Evolutionary conservation across 2,113 vertebrate species (phyloP).

Genomic region (Butastur rufipennis): DNA sequence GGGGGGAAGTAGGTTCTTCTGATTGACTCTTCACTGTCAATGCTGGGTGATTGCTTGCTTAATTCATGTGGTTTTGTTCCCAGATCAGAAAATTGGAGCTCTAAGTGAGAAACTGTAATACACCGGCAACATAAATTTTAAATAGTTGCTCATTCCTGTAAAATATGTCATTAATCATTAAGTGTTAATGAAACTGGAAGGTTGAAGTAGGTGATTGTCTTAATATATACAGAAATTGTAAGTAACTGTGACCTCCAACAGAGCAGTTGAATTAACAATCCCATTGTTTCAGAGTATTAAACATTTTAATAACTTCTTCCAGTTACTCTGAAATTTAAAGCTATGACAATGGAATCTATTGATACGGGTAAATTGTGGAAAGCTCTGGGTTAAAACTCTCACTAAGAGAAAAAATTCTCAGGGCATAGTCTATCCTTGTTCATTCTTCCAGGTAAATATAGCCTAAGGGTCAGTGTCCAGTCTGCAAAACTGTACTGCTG

Average conservation of each 20-base stretch:
- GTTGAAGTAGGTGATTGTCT: background rate
- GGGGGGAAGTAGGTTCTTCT: rapidly evolving
- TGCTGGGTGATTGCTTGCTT: background rate
- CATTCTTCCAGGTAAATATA: background rate
- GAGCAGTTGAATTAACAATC: background rate
- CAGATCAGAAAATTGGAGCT: background rate
- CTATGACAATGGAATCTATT: background rate
- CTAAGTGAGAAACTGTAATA: background rate
- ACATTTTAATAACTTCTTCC: background rate
- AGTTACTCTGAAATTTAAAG: background rate
- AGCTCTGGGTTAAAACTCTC: background rate
- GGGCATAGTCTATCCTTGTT: background rate
- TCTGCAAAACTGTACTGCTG: background rate
- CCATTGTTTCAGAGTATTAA: background rate
- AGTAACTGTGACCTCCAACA: background rate
- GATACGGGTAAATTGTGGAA: background rate
- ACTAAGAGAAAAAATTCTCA: background rate
- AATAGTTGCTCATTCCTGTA: background rate
- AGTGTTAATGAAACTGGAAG: background rate
- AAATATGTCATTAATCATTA: background rate
- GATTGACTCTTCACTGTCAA: background rate
- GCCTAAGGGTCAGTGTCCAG: background rate
- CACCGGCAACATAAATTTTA: background rate
- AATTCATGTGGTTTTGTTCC: background rate
- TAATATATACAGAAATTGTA: background rate